These are phyloP conservation scores for Ectemnius lituratus DNA, from an alignment of 2,888 invertebrate genomes.

Conservation along the genomic window DNA sequence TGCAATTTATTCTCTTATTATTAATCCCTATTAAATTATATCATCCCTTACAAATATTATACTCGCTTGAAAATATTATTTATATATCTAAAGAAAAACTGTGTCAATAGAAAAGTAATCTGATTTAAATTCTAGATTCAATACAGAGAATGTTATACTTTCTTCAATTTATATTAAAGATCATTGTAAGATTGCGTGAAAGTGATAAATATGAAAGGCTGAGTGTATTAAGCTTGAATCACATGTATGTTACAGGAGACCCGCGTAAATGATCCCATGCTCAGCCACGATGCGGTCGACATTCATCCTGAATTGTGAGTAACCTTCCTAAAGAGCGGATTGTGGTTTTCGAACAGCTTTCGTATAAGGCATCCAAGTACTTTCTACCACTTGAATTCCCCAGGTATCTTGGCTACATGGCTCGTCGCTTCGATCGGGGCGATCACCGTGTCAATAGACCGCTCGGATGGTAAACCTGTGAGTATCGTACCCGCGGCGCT, in stretches of 20 bases:
- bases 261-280: slow-evolving; percentile 69
- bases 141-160: background rate
- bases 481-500: slow-evolving; percentile 42
- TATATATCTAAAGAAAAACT: no score
- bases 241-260: slow-evolving; percentile 57
- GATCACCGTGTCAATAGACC: slow-evolving; percentile 71
- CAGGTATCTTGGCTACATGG: slow-evolving; percentile 66
- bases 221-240: no score
- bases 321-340: background rate
- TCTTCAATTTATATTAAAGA: background rate
- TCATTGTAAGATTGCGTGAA: no score
- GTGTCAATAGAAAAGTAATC: no score
- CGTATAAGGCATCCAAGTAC: slow-evolving; percentile 9
- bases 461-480: slow-evolving; percentile 69
- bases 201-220: no score
- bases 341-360: background rate
- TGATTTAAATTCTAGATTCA: background rate
- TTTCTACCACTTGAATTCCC: slow-evolving; percentile 6
- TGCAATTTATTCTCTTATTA: no score
- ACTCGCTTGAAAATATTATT: no score
- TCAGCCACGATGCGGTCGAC: slow-evolving; percentile 69
- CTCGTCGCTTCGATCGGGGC: slow-evolving; percentile 60
- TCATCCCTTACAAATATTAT: no score
- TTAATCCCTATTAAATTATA: no score
- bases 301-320: slow-evolving; percentile 64